A percentile compares a stretch with the other conserved stretches of the same genome.
Conservation (phyloP, 2,888 invertebrate genomes). For the Chironomus riparius region DNA sequence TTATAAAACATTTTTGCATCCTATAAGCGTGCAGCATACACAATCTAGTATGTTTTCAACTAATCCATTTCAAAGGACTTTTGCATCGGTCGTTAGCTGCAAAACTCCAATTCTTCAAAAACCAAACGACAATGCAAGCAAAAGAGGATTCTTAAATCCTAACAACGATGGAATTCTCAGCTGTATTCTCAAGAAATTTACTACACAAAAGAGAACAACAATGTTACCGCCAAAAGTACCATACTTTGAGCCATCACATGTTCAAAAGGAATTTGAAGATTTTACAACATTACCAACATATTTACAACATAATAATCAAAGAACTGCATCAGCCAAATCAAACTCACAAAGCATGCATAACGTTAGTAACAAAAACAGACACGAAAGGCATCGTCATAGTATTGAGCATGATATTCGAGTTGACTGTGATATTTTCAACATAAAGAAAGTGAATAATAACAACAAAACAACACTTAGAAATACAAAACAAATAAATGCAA, state of each 20-base stretch:
- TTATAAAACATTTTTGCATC: neutral
- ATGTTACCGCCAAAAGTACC: neutral
- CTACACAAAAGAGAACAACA: neutral
- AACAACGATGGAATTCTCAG: neutral
- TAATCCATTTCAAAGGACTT: slow-evolving; percentile 12
- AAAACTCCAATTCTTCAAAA: slow-evolving; percentile 3
- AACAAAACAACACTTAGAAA: neutral
- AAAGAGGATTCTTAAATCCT: neutral
- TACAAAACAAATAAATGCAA: neutral
- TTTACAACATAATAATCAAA: neutral
- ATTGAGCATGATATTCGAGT: slow-evolving; percentile 2
- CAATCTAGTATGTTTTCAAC: neutral
- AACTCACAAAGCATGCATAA: neutral
- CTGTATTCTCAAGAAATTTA: neutral
- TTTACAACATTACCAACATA: neutral
- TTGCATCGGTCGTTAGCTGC: slow-evolving; percentile 20
- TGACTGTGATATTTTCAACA: slow-evolving; percentile 4
- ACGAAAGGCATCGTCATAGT: slow-evolving; percentile 10
- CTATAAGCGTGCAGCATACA: neutral
- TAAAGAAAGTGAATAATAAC: neutral
- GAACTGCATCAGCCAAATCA: neutral
- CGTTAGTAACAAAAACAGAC: neutral
- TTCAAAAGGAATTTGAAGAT: slow-evolving; percentile 6
- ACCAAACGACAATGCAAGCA: neutral
- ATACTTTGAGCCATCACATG: neutral